Conservation (phyloP, 2,797 vertebrate genomes). For the Anguilla megastoma region DNA sequence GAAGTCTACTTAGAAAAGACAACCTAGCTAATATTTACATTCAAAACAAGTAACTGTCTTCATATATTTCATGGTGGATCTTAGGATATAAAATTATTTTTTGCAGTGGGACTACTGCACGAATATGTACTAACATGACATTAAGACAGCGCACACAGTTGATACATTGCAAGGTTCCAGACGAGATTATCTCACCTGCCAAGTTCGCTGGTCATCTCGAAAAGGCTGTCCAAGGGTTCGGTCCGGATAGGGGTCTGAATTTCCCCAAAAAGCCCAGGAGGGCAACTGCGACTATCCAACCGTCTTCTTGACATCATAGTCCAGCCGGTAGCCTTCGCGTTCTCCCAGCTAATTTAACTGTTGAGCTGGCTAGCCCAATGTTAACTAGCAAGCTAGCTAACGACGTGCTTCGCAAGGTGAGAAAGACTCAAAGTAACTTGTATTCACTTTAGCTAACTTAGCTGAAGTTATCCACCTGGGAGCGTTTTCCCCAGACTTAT, state of each 20-base stretch:
- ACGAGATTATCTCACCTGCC: conserved; percentile 77
- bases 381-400: background rate
- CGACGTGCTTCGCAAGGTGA: background rate
- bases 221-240: conserved; percentile 80
- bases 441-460: background rate
- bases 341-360: background rate
- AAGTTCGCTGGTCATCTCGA: conserved; percentile 81
- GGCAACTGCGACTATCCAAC: conserved; percentile 79
- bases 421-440: background rate
- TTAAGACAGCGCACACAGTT: background rate
- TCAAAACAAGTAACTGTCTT: background rate
- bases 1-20: background rate
- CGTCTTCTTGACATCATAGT: conserved; percentile 82
- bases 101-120: background rate
- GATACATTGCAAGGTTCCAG: background rate
- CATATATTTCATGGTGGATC: background rate
- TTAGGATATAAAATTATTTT: background rate
- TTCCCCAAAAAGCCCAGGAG: conserved; percentile 77
- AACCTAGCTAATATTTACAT: background rate
- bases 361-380: background rate
- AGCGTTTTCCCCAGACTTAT: background rate
- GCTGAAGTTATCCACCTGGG: background rate
- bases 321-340: background rate
- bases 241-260: conserved; percentile 77
- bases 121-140: background rate